Evolutionary conservation across 2,888 invertebrate species (phyloP), one percentile per base, ranked within the genome.

Genomic region (Meloe dianella): DNA sequence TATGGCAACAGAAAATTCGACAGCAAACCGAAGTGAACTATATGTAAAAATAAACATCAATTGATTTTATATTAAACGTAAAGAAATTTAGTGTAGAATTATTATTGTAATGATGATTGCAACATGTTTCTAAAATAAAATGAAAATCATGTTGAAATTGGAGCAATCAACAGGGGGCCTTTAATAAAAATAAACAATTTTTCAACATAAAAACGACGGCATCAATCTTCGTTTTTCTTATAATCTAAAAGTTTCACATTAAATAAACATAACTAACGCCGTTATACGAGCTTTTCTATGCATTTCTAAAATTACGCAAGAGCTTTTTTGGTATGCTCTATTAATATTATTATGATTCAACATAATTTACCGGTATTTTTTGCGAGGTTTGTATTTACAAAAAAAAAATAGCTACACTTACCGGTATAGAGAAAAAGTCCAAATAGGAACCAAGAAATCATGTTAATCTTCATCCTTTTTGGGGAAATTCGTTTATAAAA

Each of bases 191-290:
- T 67, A 67, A 67, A 67, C 64, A 29, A 54, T 62, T 35, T 30
- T 30, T 22, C 20, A 8, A 47, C 35, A 67, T 57, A 63, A 66
- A 60, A 67, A 41, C 41, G 7, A 60, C 63, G 60, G 51, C 67
- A 67, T 67, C 67, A 64, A 67, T 67, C 67, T 58, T 61, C 59
- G 63, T 56, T 63, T 60, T 64, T 61, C 64, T 51, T 58, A 63
- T 58, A 67, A 67, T 64, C 62, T 24, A 59, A 62, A 64, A 67
- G 64, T 61, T 63, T 61, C 64, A 61, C 27, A 59, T 62, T 59
- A 67, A 58, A 62, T 65, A 67, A 67, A 67, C 64, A 66, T 38
- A 67, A 67, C 60, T 64, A 60, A 67, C 62, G 65, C 61, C 8
- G 61, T 65, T 67, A 51, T 62, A 61, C 51, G 62, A 65, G 59